A percentile compares a stretch with the other conserved stretches of the same genome.
Conservation (phyloP, 2,113 vertebrate species). For the Naja naja region DNA sequence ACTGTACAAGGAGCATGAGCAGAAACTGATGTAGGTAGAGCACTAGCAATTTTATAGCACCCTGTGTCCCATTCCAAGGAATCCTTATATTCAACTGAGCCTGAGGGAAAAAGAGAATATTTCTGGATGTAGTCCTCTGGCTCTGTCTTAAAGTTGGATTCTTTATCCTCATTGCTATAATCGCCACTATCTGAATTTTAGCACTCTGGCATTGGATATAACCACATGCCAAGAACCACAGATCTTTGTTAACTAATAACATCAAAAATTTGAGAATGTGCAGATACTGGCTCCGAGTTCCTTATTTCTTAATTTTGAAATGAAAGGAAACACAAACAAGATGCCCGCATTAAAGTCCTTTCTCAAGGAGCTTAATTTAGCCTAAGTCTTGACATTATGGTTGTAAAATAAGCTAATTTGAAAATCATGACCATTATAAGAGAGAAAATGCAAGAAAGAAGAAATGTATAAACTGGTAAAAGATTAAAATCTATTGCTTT, state of each 20-base stretch:
- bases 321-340: slow-evolving; percentile 7
- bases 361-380: background rate
- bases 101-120: background rate
- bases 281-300: background rate
- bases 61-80: background rate
- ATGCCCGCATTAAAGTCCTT: background rate
- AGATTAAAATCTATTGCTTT: slow-evolving; percentile 26
- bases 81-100: background rate
- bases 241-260: background rate
- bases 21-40: background rate
- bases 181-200: background rate
- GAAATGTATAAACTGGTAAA: background rate
- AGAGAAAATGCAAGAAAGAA: background rate
- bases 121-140: background rate
- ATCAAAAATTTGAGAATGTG: background rate
- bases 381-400: fast-evolving
- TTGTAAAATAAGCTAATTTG: background rate
- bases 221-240: background rate
- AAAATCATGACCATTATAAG: background rate
- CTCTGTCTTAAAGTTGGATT: background rate
- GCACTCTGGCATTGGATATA: background rate
- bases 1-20: background rate
- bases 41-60: background rate
- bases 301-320: background rate
- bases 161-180: background rate